phyloP scores from a whole-genome alignment of 2,888 invertebrate genomes.

The Thera britannica region DNA sequence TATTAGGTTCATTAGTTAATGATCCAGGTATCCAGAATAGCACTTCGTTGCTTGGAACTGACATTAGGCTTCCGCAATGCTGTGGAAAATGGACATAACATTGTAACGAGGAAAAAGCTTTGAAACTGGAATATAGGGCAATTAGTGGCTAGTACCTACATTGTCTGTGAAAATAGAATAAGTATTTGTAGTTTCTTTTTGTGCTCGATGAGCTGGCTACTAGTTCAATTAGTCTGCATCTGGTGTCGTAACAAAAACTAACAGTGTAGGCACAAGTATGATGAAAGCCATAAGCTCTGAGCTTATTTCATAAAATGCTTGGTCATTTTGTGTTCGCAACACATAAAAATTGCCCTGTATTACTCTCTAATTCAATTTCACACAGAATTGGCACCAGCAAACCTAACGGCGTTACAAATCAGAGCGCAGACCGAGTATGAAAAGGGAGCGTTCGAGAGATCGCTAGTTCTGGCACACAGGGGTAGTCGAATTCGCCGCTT shows the following conservation, averaged over 20 bases:
- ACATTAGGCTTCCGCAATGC: slow-evolving; percentile 13
- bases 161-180: slow-evolving; percentile 15
- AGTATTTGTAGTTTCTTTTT: slow-evolving; percentile 11
- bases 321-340: neutral
- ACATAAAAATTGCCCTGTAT: slow-evolving; percentile 1
- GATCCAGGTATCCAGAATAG: slow-evolving; percentile 37
- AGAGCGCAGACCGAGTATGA: slow-evolving; percentile 75
- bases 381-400: slow-evolving; percentile 71
- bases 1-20: slow-evolving; percentile 27
- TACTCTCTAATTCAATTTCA: slow-evolving; percentile 17
- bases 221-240: slow-evolving; percentile 4
- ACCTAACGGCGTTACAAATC: slow-evolving; percentile 71
- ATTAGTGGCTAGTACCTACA: slow-evolving; percentile 14
- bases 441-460: slow-evolving; percentile 72
- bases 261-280: too few species aligned
- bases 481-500: slow-evolving; percentile 60
- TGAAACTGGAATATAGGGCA: slow-evolving; percentile 11
- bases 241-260: neutral
- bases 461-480: slow-evolving; percentile 66
- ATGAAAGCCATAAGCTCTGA: too few species aligned
- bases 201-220: slow-evolving; percentile 1
- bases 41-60: slow-evolving; percentile 31
- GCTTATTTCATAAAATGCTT: too few species aligned
- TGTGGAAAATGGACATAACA: slow-evolving; percentile 21
- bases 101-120: slow-evolving; percentile 19